Base-by-base conservation (phyloP, 1,140 invertebrate genomes). In the Drusus annulatus region DNA sequence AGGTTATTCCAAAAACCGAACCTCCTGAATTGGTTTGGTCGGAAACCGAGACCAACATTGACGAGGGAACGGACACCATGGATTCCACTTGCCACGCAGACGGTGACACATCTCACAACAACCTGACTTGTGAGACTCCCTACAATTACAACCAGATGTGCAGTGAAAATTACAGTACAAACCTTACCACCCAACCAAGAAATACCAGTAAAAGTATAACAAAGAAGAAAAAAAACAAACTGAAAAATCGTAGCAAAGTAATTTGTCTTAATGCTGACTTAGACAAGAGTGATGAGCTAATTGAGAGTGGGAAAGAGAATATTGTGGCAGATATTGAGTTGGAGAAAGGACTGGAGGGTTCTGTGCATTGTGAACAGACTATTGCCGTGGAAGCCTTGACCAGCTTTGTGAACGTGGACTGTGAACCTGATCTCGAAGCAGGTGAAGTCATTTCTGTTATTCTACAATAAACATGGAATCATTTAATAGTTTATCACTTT, bases 1-100 rank as follows among this genome's bases (percentile, higher is more conserved):
- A 89, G 88, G 87, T 84, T 86, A 68, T 69, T 31, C 62, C 76
- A 19, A 78, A 78, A 78, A 56, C 16, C 5, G 76, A 78, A 56
- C 76, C 76, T 60, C 63, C 62, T 3, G 76, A 78, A 36, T 19
- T 77, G 58, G 19, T 51, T 63, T 75, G 68, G 45, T 17, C 68
- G 7, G 58, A 60, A 60, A 51, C 19, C 2, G 76, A 78, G 52
- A 19, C 28, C 16, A 76, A 62, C 25, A 31, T 76, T 1, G 31
- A 62, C 52, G 75, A 76, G n/a, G 31, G 50, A 50, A 17, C 54
- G 6, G 75, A 76, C n/a, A 31, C 25, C 31, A 36, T 62, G 10
- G 36, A 62, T 7, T 28, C 62, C 16, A 65, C 16, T 16, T 28
- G 62, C 28, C 21, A 31, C 25, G 25, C 25, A 16, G 45, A 51